phyloP scores from a whole-genome alignment of 92 coral and sea anemone genomes.

The Hydrozoanthus gracilis region DNA sequence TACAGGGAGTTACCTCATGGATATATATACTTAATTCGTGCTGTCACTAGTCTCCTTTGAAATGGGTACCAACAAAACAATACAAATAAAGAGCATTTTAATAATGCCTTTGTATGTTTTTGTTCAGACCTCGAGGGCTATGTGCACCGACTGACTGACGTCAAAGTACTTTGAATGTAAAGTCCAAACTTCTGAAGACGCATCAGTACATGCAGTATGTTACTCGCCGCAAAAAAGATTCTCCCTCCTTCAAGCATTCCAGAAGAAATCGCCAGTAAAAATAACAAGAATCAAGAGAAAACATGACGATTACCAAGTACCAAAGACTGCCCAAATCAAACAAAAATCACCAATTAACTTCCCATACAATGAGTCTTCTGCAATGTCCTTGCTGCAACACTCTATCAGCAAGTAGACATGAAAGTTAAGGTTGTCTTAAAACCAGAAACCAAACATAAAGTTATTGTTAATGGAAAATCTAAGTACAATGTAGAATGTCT shows the following conservation, averaged over 20 bases:
- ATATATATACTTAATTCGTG: constrained; percentile 37
- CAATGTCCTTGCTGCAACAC: constrained; percentile 6
- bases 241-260: constrained; percentile 14
- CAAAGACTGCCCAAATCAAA: too few relatives aligned
- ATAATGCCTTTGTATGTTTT: constrained; percentile 29
- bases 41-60: too few relatives aligned
- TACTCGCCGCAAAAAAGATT: neutral
- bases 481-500: constrained; percentile 55
- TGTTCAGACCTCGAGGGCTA: constrained; percentile 41
- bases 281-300: neutral
- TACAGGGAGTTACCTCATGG: constrained; percentile 14
- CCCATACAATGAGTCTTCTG: too few relatives aligned
- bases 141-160: constrained; percentile 30
- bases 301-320: too few relatives aligned
- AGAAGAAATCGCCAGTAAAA: constrained; percentile 11
- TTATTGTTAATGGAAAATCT: constrained; percentile 52
- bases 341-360: too few relatives aligned
- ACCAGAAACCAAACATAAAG: constrained; percentile 55
- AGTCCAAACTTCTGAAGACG: constrained; percentile 6
- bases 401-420: constrained; percentile 29
- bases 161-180: constrained; percentile 8
- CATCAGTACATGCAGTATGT: neutral
- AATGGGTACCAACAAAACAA: constrained; percentile 33
- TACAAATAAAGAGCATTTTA: constrained; percentile 40
- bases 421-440: constrained; percentile 40